phyloP scores from a whole-genome alignment of 1,140 invertebrate species.

The Drosophila trapezifrons region DNA sequence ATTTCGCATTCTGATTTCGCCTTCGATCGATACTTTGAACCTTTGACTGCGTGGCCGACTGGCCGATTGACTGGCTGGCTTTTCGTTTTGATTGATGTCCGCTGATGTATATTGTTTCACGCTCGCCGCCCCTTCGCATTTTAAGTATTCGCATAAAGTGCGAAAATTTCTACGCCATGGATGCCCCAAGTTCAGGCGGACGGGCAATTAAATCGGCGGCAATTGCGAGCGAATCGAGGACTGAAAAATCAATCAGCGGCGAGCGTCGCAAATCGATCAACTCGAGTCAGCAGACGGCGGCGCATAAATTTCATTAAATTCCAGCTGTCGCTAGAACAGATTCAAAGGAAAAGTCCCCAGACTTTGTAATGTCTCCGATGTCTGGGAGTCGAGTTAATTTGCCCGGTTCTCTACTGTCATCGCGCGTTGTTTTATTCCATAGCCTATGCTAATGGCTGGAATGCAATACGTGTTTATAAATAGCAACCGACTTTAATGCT shows the following conservation, averaged over 20 bases:
- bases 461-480: slow-evolving; percentile 65
- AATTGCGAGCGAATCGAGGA: slow-evolving; percentile 17
- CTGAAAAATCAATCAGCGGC: slow-evolving; percentile 55
- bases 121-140: slow-evolving; percentile 23
- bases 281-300: slow-evolving; percentile 40
- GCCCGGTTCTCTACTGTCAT: slow-evolving; percentile 14
- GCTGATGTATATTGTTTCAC: slow-evolving; percentile 43
- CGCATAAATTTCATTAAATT: slow-evolving; percentile 75
- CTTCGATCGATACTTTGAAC: slow-evolving; percentile 72
- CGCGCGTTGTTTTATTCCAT: slow-evolving; percentile 22
- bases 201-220: slow-evolving; percentile 48
- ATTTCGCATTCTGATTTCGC: slow-evolving; percentile 55
- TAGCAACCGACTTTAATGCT: slow-evolving; percentile 37
- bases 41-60: slow-evolving; percentile 60
- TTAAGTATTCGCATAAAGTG: slow-evolving; percentile 64
- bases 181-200: slow-evolving; percentile 39
- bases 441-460: slow-evolving; percentile 57
- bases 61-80: slow-evolving; percentile 49
- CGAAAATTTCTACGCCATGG: slow-evolving; percentile 44
- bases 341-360: slow-evolving; percentile 57
- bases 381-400: slow-evolving; percentile 26
- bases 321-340: slow-evolving; percentile 56
- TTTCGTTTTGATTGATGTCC: slow-evolving; percentile 60
- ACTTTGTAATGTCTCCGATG: slow-evolving; percentile 42
- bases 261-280: slow-evolving; percentile 41